These are phyloP conservation scores for Branchellion lobata DNA, from an alignment of 2,888 invertebrate genomes.

Conservation along the genomic window DNA sequence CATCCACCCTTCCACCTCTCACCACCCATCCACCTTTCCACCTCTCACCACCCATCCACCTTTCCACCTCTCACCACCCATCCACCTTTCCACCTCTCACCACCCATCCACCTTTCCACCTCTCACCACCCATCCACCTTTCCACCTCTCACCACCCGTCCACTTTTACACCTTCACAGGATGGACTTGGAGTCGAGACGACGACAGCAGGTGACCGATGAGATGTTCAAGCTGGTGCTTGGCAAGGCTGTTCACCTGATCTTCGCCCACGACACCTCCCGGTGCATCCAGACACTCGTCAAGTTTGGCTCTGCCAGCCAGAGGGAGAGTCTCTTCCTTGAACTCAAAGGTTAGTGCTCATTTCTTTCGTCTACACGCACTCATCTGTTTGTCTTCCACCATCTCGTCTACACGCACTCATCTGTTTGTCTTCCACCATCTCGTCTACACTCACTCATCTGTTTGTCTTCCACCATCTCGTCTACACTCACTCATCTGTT, in stretches of 20 bases:
- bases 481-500: too few species aligned
- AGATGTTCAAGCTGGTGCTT: conserved; percentile 59
- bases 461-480: too few species aligned
- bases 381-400: too few species aligned
- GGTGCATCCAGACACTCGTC: conserved; percentile 84
- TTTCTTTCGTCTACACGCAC: too few species aligned
- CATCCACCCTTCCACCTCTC: too few species aligned
- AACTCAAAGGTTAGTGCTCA: conserved; percentile 70
- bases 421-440: too few species aligned
- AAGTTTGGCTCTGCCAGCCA: conserved; percentile 71
- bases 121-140: neutral
- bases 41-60: too few species aligned
- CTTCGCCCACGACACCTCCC: conserved; percentile 79
- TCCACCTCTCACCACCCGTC: neutral
- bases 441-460: too few species aligned
- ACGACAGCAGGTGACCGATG: conserved; percentile 60
- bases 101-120: neutral
- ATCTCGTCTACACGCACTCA: too few species aligned
- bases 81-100: too few species aligned
- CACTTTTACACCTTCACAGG: conserved; percentile 46
- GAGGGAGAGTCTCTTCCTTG: conserved; percentile 71
- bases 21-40: too few species aligned
- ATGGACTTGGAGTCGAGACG: conserved; percentile 49
- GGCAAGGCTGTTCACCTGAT: conserved; percentile 69
- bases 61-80: too few species aligned